Conservation (phyloP, 2,797 vertebrate species). For the Siniperca undulata region DNA sequence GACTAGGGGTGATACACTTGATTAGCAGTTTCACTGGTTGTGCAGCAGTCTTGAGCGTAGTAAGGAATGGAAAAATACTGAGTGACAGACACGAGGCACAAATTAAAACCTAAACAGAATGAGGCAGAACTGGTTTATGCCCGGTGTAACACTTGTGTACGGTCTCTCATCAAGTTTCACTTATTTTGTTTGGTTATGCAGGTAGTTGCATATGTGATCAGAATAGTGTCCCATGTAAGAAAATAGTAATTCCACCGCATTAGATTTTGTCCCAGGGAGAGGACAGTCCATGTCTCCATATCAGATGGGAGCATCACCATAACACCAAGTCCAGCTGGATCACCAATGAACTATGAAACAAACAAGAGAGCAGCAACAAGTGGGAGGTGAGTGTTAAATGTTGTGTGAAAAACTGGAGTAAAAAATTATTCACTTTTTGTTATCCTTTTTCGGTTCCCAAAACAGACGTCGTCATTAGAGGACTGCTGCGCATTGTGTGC, state of each 20-base stretch:
- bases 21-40: conserved; percentile 45
- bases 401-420: not conserved
- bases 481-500: not conserved
- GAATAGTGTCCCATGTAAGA: not conserved
- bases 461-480: not conserved
- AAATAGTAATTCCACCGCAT: not conserved
- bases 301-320: conserved; percentile 87
- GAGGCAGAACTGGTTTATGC: conserved; percentile 70
- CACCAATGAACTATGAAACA: conserved; percentile 88
- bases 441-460: not conserved
- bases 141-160: conserved; percentile 19
- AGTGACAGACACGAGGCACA: not conserved
- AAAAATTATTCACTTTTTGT: not conserved
- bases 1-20: not conserved
- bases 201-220: not conserved
- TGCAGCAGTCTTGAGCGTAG: conserved; percentile 12
- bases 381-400: conserved; percentile 87
- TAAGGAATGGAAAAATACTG: conserved; percentile 70
- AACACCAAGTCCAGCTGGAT: conserved; percentile 68
- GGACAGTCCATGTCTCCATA: conserved; percentile 79
- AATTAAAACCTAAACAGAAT: conserved; percentile 58
- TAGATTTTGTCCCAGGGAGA: conserved; percentile 33
- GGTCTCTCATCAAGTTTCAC: conserved; percentile 49
- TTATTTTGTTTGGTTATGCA: conserved; percentile 36
- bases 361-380: conserved; percentile 77